Conservation (phyloP, 2,888 invertebrate species). For the Muscina levida region DNA sequence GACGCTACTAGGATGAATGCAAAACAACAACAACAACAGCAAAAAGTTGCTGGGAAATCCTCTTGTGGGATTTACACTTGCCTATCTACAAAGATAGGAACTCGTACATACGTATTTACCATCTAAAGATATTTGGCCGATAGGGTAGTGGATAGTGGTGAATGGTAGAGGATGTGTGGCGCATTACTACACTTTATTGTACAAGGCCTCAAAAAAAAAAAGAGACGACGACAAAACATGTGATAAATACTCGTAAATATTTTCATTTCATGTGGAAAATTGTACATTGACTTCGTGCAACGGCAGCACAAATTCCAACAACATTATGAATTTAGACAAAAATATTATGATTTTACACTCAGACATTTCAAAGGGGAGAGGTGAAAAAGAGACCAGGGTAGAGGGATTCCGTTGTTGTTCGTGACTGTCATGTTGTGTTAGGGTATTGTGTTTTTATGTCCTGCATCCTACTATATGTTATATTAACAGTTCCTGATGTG, state of each 20-base stretch:
- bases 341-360: slow-evolving; percentile 58
- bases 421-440: slow-evolving; percentile 54
- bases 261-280: slow-evolving; percentile 59
- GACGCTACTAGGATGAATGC: slow-evolving; percentile 38
- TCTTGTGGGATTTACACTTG: slow-evolving; percentile 56
- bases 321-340: slow-evolving; percentile 61
- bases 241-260: slow-evolving; percentile 58
- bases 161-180: background rate
- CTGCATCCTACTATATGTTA: background rate
- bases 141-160: slow-evolving; percentile 7
- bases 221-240: slow-evolving; percentile 20
- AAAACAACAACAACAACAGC: too few species aligned
- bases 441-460: background rate
- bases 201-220: slow-evolving; percentile 42
- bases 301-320: slow-evolving; percentile 1
- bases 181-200: slow-evolving; percentile 33
- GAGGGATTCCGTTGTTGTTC: too few species aligned
- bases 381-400: slow-evolving; percentile 15
- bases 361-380: slow-evolving; percentile 5
- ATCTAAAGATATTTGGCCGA: background rate
- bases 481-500: background rate
- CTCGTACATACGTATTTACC: background rate
- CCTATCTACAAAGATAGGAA: slow-evolving; percentile 11
- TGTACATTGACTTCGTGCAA: slow-evolving; percentile 45
- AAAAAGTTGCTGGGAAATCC: slow-evolving; percentile 40